phyloP scores from a whole-genome alignment of 1,140 invertebrate species.

The Pogonomyrmex californicus region DNA sequence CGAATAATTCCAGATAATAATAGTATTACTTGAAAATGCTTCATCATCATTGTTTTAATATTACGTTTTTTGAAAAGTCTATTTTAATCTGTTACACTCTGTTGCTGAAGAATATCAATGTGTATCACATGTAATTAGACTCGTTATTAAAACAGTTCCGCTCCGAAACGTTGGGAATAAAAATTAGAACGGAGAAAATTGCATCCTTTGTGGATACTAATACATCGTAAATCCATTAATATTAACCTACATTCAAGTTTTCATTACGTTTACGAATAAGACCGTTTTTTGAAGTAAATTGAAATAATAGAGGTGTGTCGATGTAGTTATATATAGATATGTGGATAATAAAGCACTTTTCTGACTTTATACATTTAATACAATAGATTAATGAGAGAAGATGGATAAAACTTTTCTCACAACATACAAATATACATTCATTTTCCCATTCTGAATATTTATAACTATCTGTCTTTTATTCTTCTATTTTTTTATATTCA shows the following conservation, averaged over 20 bases:
- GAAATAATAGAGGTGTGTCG: not conserved
- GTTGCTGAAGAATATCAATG: slow-evolving; percentile 34
- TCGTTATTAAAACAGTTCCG: slow-evolving; percentile 51
- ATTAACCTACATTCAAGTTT: slow-evolving; percentile 48
- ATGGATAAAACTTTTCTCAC: not conserved
- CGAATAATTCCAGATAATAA: not conserved
- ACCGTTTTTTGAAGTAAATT: not conserved
- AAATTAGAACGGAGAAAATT: slow-evolving; percentile 57
- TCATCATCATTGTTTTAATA: not conserved
- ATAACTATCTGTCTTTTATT: slow-evolving; percentile 7
- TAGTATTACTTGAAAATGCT: slow-evolving; percentile 9
- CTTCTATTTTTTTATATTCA: not conserved
- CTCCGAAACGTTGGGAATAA: slow-evolving; percentile 56
- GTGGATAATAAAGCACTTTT: not conserved
- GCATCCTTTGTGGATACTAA: slow-evolving; percentile 12
- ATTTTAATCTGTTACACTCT: slow-evolving; percentile 47
- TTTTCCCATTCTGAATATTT: slow-evolving; percentile 33
- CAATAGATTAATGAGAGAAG: slow-evolving; percentile 8
- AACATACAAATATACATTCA: not conserved
- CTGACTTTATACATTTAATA: not conserved
- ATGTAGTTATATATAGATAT: not conserved
- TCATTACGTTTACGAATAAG: slow-evolving; percentile 27
- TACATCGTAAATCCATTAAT: slow-evolving; percentile 36
- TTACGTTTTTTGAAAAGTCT: slow-evolving; percentile 30
- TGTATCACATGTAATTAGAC: slow-evolving; percentile 38